phyloP scores from a whole-genome alignment of 2,888 invertebrate genomes.

The Drosophila subquinaria region DNA sequence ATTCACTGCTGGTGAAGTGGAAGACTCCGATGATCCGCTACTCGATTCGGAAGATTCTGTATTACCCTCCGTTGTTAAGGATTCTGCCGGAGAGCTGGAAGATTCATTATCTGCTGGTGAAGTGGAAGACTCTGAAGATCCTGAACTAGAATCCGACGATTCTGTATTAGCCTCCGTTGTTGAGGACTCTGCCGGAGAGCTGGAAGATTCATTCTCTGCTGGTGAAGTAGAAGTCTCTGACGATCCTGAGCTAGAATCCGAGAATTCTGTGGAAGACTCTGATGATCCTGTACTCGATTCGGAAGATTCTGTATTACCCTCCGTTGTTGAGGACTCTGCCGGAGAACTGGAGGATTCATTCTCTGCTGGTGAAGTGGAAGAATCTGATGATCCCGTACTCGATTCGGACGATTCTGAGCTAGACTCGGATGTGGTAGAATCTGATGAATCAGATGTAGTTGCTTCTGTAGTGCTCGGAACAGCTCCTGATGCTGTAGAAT shows the following conservation, averaged over 20 bases:
- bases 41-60: not conserved
- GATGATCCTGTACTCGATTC: not conserved
- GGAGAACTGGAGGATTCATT: not conserved
- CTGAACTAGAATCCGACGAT: not conserved
- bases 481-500: not conserved
- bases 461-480: not conserved
- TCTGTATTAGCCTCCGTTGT: not conserved
- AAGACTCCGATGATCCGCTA: not conserved
- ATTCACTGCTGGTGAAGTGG: not conserved
- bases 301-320: not conserved
- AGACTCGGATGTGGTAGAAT: not conserved
- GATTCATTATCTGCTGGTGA: not conserved
- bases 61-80: not conserved
- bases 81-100: not conserved
- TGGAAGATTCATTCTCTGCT: not conserved
- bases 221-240: not conserved
- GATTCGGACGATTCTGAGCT: not conserved
- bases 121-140: not conserved
- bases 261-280: not conserved
- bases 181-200: not conserved
- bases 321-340: not conserved
- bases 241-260: conserved; percentile 2
- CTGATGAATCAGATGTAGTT: not conserved
- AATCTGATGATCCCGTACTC: not conserved
- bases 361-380: not conserved